A percentile compares a stretch with the other conserved stretches of the same genome.
phyloP scores from a whole-genome alignment of 2,888 invertebrate species.

The Sarcophaga caerulescens region DNA sequence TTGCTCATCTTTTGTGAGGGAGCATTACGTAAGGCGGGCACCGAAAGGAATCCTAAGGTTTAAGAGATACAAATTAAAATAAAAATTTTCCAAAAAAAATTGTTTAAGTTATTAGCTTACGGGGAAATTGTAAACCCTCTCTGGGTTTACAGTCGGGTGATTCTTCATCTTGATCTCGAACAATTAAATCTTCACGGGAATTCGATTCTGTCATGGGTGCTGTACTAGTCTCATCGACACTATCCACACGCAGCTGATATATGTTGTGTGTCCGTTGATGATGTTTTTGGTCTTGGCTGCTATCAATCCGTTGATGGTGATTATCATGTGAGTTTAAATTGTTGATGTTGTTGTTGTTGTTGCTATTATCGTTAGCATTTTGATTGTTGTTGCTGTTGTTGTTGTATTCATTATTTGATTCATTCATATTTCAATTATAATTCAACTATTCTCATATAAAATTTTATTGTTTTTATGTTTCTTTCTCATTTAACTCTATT shows the following conservation, averaged over 20 bases:
- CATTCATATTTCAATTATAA: slow-evolving; percentile 46
- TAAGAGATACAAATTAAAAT: background rate
- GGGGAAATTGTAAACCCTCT: slow-evolving; percentile 50
- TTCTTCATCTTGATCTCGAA: slow-evolving; percentile 63
- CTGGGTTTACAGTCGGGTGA: slow-evolving; percentile 42
- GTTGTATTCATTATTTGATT: slow-evolving; percentile 36
- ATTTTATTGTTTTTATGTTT: background rate
- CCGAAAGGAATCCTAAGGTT: slow-evolving; percentile 77
- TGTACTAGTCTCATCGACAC: slow-evolving; percentile 74
- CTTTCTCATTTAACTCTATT: background rate
- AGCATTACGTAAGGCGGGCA: slow-evolving; percentile 76
- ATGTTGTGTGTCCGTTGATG: slow-evolving; percentile 11
- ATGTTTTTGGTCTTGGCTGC: no score
- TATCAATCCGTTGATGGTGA: background rate
- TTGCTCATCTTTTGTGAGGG: slow-evolving; percentile 70
- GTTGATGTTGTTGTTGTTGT: slow-evolving; percentile 36
- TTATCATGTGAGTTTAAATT: slow-evolving; percentile 17
- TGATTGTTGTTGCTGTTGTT: slow-evolving; percentile 15
- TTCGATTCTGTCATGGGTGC: slow-evolving; percentile 76
- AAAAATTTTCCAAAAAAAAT: background rate
- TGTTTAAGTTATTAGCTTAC: slow-evolving; percentile 62
- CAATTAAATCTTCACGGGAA: slow-evolving; percentile 78
- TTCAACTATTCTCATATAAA: background rate
- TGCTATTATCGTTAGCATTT: slow-evolving; percentile 32
- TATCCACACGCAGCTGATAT: slow-evolving; percentile 76